Evolutionary conservation across 2,113 vertebrate genomes (phyloP).

Genomic region (Synchiropus splendidus): DNA sequence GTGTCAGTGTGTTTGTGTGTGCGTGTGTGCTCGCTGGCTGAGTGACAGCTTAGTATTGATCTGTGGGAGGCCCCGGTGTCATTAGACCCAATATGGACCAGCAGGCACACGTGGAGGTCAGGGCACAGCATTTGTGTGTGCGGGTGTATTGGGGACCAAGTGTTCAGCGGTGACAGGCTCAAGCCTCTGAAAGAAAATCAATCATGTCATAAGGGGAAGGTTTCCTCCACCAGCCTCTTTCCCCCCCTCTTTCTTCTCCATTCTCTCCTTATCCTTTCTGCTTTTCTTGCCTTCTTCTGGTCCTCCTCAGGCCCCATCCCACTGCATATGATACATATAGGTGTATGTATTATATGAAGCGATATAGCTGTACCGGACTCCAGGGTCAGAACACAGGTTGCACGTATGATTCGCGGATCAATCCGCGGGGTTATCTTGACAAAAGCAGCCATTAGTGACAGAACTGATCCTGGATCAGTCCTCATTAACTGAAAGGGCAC

Average conservation of each 20-base stretch:
- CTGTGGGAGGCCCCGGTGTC: constrained; percentile 61
- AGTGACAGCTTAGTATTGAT: constrained; percentile 66
- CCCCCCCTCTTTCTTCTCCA: constrained; percentile 14
- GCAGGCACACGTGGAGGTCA: constrained; percentile 68
- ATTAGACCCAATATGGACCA: constrained; percentile 68
- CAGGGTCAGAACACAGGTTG: constrained; percentile 25
- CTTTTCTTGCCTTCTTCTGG: constrained; percentile 8
- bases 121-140: constrained; percentile 42
- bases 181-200: constrained; percentile 68
- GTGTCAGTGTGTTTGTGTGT: constrained; percentile 10
- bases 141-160: constrained; percentile 42
- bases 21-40: constrained; percentile 36
- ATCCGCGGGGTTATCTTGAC: constrained; percentile 40
- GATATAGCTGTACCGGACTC: constrained; percentile 6
- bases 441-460: constrained; percentile 51
- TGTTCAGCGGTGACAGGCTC: constrained; percentile 66
- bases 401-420: constrained; percentile 44
- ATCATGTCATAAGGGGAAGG: constrained; percentile 67
- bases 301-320: constrained; percentile 23
- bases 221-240: constrained; percentile 55
- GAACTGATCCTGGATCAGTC: constrained; percentile 50
- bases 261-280: constrained; percentile 16
- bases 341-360: constrained; percentile 1
- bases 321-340: neutral
- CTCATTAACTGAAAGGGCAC: constrained; percentile 61